phyloP scores from a whole-genome alignment of 2,797 vertebrate species.

The Anomalospiza imberbis region DNA sequence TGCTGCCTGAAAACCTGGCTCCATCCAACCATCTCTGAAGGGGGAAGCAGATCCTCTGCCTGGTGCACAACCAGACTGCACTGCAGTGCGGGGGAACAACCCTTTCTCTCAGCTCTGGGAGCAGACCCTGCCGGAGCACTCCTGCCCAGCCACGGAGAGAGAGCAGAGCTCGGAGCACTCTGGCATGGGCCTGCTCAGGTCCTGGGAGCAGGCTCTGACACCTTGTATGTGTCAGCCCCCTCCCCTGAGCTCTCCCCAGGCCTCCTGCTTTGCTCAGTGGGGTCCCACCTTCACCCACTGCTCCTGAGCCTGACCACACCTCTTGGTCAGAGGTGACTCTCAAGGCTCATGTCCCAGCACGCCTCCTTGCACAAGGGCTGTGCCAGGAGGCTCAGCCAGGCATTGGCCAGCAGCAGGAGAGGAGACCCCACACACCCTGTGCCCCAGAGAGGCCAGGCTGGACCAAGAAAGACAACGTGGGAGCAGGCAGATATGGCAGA shows the following conservation, averaged over 20 bases:
- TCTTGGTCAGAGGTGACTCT: not conserved
- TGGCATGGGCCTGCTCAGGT: not conserved
- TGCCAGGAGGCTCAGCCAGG: not conserved
- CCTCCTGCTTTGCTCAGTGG: not conserved
- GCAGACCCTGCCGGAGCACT: not conserved
- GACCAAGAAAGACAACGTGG: not conserved
- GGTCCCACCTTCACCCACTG: not conserved
- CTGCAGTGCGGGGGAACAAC: accelerated
- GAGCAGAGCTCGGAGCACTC: not conserved
- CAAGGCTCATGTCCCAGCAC: accelerated
- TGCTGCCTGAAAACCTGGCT: not conserved
- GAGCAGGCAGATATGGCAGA: not conserved
- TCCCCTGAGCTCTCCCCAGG: not conserved
- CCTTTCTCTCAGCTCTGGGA: not conserved
- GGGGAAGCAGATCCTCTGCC: not conserved
- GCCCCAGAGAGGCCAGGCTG: not conserved
- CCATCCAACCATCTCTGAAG: not conserved
- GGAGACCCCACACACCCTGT: not conserved
- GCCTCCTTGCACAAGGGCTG: not conserved
- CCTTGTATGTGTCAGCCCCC: not conserved
- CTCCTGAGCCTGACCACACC: not conserved
- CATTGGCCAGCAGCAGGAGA: not conserved
- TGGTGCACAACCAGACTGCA: not conserved
- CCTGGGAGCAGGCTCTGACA: not conserved
- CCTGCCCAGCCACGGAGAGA: not conserved